Evolutionary conservation across 2,888 invertebrate species (phyloP), one percentile per base, ranked within the genome.

Genomic region (Hydrotaea diabolus): DNA sequence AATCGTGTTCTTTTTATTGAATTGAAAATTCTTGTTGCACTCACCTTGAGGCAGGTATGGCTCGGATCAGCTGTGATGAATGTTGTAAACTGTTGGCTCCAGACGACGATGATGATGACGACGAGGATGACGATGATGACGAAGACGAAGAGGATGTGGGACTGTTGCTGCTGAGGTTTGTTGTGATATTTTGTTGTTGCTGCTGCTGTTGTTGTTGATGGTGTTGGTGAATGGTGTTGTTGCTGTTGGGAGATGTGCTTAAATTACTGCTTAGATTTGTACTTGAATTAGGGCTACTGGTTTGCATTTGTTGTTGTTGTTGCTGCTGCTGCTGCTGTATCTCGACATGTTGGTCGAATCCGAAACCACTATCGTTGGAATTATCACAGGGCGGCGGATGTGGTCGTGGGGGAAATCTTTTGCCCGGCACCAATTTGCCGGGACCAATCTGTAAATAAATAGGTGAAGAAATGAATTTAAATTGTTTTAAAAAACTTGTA

Each of bases 341-440:
- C 88, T 95, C 94, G 87, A 94, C 93, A 88, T 95, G 95, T 88
- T 96, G 95, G 91, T 97, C 97, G 87, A 96, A 96, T 81, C 97
- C 97, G 87, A 97, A 94, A 39, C 97, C 97, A 87, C 97, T 97
- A 93, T 97, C 97, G 93, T 97, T 97, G 86, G 97, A 97, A 93
- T 96, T 97, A 92, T 97, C 97, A 91, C 96, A 96, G 85, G 95
- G 94, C 90, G 94, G 94, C 55, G 94, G 92, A 88, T 92, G 91
- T 76, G 92, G 92, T 83, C 92, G 88, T 75, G 90, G 90, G 83
- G 90, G 90, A 86, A 92, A 91, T 86, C 92, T 89, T 86, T 92
- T 92, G 1, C 92, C 92, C 0, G 92, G 90, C 74, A 90, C 90
- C 55, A 92, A 86, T 86, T 92, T 92, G 0, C 92, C 92, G 11